Conservation (phyloP, 2,797 vertebrate species). For the Pantherophis alleghaniensis region DNA sequence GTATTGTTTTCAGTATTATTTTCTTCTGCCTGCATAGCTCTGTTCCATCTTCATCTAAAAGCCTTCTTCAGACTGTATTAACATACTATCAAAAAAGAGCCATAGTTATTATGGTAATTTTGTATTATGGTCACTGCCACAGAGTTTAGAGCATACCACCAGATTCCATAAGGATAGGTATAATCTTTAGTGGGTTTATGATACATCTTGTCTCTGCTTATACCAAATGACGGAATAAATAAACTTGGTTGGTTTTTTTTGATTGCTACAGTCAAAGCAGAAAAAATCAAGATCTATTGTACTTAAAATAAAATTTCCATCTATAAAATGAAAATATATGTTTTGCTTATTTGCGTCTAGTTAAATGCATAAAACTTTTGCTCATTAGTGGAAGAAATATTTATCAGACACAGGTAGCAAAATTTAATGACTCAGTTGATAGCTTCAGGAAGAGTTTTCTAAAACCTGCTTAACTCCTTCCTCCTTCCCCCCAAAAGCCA, state of each 20-base stretch:
- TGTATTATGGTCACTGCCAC: background rate
- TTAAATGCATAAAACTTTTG: background rate
- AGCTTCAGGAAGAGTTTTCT: too few species aligned
- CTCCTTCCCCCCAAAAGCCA: too few species aligned
- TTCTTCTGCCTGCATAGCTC: background rate
- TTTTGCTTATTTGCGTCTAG: background rate
- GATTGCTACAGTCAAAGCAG: background rate
- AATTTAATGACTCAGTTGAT: background rate
- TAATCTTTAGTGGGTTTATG: background rate
- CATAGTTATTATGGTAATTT: background rate
- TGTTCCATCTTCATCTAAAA: background rate
- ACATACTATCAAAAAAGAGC: background rate
- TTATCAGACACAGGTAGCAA: background rate
- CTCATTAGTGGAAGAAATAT: background rate
- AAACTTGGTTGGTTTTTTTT: background rate
- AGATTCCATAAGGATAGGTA: background rate
- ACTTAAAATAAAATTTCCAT: background rate
- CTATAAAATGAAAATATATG: background rate
- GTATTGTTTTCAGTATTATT: background rate
- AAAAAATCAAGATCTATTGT: background rate
- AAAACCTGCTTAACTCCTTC: too few species aligned
- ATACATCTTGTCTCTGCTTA: background rate
- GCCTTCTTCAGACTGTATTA: background rate
- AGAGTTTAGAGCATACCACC: background rate
- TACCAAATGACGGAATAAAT: background rate